Conservation (phyloP, 2,888 invertebrate species). For the Drosophila algonquin region DNA sequence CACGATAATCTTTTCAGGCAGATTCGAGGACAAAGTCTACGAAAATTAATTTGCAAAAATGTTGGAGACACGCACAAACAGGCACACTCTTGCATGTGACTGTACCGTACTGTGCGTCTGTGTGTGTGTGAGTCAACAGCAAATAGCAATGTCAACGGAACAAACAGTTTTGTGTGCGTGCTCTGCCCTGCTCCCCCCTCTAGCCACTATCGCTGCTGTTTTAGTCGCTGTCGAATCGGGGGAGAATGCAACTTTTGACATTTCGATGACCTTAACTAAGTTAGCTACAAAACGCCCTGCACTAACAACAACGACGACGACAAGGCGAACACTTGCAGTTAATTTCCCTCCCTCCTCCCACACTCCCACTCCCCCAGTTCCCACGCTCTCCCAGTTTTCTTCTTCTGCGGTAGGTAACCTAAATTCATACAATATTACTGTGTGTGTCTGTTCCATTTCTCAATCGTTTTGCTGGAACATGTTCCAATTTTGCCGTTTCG, state of each 20-base stretch:
- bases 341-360: constrained; percentile 24
- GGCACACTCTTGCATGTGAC: constrained; percentile 3
- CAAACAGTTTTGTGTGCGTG: constrained; percentile 45
- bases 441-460: constrained; percentile 33
- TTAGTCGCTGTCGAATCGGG: constrained; percentile 57
- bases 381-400: not conserved
- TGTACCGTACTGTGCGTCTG: not conserved
- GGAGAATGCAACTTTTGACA: constrained; percentile 82
- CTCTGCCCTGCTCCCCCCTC: not conserved
- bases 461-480: constrained; percentile 27
- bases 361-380: not conserved
- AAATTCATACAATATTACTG: constrained; percentile 60
- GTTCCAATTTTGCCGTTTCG: constrained; percentile 56
- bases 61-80: constrained; percentile 15
- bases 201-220: constrained; percentile 12
- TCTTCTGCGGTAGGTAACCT: constrained; percentile 69
- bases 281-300: constrained; percentile 46
- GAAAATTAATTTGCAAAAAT: constrained; percentile 69
- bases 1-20: not conserved
- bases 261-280: constrained; percentile 83
- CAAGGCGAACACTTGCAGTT: constrained; percentile 44
- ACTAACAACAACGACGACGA: constrained; percentile 47
- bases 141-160: constrained; percentile 57
- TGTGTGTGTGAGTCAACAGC: constrained; percentile 23
- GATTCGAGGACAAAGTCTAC: constrained; percentile 38